Conservation (phyloP, 1,140 invertebrate genomes). For the Platorchestia sp. region DNA sequence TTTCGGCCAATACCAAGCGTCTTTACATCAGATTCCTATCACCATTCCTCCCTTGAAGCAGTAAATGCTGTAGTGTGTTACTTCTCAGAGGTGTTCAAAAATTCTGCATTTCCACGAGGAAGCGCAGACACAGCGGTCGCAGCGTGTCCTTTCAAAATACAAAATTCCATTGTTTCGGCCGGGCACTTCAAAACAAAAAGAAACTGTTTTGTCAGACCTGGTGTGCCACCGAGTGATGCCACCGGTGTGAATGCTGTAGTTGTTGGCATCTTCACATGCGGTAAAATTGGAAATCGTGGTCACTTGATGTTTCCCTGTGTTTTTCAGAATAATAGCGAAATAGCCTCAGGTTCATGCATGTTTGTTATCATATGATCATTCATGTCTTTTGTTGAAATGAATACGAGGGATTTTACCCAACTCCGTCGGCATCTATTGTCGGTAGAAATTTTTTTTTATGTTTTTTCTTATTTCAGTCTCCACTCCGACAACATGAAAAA, state of each 20-base stretch:
- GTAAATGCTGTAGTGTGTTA: not conserved
- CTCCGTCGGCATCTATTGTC: too few relatives aligned
- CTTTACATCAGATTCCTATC: not conserved
- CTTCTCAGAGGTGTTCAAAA: not conserved
- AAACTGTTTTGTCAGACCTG: not conserved
- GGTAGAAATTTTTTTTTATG: too few relatives aligned
- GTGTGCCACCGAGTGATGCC: not conserved
- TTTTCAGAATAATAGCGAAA: too few relatives aligned
- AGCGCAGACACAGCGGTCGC: too few relatives aligned
- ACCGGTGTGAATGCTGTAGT: not conserved
- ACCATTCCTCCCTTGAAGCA: not conserved
- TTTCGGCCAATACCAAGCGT: not conserved
- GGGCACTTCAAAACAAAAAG: not conserved
- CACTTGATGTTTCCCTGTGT: too few relatives aligned
- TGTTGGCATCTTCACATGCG: not conserved
- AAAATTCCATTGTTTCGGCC: not conserved
- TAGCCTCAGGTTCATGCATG: too few relatives aligned
- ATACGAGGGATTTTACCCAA: too few relatives aligned
- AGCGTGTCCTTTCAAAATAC: not conserved
- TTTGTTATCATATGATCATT: too few relatives aligned
- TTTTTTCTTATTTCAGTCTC: too few relatives aligned
- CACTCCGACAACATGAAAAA: too few relatives aligned
- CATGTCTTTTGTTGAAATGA: too few relatives aligned
- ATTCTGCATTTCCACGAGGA: not conserved
- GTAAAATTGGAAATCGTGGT: not conserved